Base-by-base conservation (phyloP, 2,888 invertebrate species). In the Orchesellides sinensis region DNA sequence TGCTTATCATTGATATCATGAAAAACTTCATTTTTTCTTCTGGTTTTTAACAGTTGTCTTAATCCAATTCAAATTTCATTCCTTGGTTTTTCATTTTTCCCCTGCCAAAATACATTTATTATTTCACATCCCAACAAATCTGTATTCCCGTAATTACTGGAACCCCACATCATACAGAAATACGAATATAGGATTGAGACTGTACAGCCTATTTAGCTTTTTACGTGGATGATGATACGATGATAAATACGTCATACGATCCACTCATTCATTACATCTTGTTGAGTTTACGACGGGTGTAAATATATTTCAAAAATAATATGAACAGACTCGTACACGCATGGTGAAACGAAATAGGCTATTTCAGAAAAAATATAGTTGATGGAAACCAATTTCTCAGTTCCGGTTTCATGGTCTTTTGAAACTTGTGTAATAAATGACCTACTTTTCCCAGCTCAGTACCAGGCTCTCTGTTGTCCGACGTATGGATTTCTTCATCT, bases 391-490 rank as follows among this genome's bases (percentile, higher is more conserved):
- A 56, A 35, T 56, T 40, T 54, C 69, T 56, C 56, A n/a, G 70
- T 54, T 70, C 70, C 40, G 70, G 70, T 56, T 56, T 40, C n/a
- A 21, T 70, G 70, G 70, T 70, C 56, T 61, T 56, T 61, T 29
- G 29, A 29, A 19, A n/a, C n/a, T 61, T 29, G 5, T 10, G 29
- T 59, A 56, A 61, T 47, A 72, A 72, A 56, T 72, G 70, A 70
- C 70, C 70, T 40, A 70, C 35, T 40, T 70, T 40, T 40, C 10
- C 10, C 40, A n/a, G 10, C 40, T 6, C 32, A 32, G 14, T 14
- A 40, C 40, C n/a, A n/a, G n/a, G 40, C 10, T 40, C 40, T 2
- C 40, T 5, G 40, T 40, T 10, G 6, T 6, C 40, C 40, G n/a
- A 10, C 2, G 40, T 40, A 2, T 40, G 40, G 14, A 40, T 14